Base-by-base conservation (phyloP, 2,888 invertebrate species). In the Sphaeridia pumilis region DNA sequence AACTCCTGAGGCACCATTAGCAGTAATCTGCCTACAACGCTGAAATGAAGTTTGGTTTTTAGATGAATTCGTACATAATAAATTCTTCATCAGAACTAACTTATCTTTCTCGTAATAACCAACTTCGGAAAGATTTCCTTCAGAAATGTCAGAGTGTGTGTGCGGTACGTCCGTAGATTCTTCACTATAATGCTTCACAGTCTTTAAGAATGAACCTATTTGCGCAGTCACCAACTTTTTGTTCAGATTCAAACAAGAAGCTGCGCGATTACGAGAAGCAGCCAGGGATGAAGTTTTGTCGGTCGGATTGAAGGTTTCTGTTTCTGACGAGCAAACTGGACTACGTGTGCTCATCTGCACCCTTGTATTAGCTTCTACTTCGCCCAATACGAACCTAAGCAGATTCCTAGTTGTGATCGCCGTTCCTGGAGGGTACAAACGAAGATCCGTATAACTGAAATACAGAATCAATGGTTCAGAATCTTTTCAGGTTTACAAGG, bases 321-420 rank as follows among this genome's bases (percentile, higher is more conserved):
- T 7, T 17, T 38, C 17, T 5, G 12, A 14, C 21, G 38, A 24
- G 47, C 62, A 62, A 3, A 45, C 35, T 4, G 63, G 63, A 52
- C 58, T 56, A 45, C 48, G 47, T 22, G 60, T 49, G 51, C 60
- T 63, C 14, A 61, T 44, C 22, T 52, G 35, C 22, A 64, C 58
- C 31, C 64, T 42, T 5, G 52, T 52, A 41, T 56, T 46, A 7
- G 64, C 44, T 27, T 61, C 61, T 25, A 64, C 47, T 48, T 64
- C 61, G 44, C 60, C 56, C 22, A 64, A 50, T 4, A 63, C 22
- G 46, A 64, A 64, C 31, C 54, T 46, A 2, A 64, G 55, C 5
- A 64, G 44, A 24, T 55, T 60, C 27, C 58, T 46, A 7, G 59
- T 43, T 20, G 55, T 60, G 3, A 63, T 54, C 45, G 52, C 56